phyloP scores from a whole-genome alignment of 1,140 invertebrate genomes.

The Pseudomyrmex dendroicus region DNA sequence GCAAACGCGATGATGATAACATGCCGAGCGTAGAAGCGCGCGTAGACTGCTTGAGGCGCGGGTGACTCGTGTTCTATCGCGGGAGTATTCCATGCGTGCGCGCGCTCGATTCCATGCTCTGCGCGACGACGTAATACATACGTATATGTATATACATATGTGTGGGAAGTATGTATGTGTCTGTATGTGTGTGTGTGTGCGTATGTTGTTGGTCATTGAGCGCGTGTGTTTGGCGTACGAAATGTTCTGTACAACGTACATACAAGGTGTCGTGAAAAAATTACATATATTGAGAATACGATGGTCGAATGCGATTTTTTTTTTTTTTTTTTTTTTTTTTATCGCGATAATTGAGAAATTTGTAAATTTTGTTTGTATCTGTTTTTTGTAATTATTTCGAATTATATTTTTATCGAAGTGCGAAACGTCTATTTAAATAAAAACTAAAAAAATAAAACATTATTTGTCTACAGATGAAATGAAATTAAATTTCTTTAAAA shows the following conservation, averaged over 20 bases:
- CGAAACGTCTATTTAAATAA: no score
- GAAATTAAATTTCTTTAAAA: no score
- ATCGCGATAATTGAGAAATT: no score
- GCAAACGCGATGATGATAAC: neutral
- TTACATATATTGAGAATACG: neutral
- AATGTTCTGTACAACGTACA: neutral
- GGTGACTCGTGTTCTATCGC: constrained; percentile 20
- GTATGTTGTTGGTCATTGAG: no score
- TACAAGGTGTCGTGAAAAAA: neutral
- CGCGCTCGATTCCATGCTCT: neutral
- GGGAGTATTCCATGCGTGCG: neutral
- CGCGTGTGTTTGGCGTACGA: no score
- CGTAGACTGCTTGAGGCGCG: constrained; percentile 39
- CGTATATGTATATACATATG: neutral
- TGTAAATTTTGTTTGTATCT: no score
- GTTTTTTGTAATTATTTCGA: no score
- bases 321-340: neutral
- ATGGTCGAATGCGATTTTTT: neutral
- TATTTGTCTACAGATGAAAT: no score
- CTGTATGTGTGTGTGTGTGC: neutral
- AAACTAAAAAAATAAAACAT: no score
- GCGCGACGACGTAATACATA: neutral
- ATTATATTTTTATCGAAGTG: no score
- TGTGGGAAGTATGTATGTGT: neutral
- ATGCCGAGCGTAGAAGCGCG: constrained; percentile 48